A percentile compares a stretch with the other conserved stretches of the same genome.
phyloP scores from a whole-genome alignment of 2,113 vertebrate genomes.

The Symphodus melops region DNA sequence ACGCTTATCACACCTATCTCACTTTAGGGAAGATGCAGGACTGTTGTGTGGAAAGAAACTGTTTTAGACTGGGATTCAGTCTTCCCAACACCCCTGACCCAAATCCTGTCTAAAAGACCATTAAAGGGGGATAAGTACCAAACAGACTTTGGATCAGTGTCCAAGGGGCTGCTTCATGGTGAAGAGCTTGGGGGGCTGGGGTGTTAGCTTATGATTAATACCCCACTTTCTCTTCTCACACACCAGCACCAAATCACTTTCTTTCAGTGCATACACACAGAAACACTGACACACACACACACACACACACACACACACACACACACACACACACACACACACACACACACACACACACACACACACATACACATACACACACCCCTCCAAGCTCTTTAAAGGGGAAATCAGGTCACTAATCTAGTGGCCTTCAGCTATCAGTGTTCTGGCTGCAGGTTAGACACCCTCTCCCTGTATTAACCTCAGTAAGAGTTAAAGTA shows the following conservation, averaged over 20 bases:
- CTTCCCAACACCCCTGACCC: constrained; percentile 54
- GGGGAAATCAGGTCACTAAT: constrained; percentile 80
- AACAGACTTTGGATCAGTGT: constrained; percentile 69
- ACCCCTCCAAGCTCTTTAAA: constrained; percentile 69
- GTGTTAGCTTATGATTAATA: constrained; percentile 69
- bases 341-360: constrained; percentile 15
- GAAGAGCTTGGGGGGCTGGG: constrained; percentile 29
- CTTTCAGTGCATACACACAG: constrained; percentile 10
- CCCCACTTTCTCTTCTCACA: constrained; percentile 59
- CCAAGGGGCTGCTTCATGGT: constrained; percentile 45
- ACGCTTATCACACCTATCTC: constrained; percentile 45
- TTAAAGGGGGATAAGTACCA: constrained; percentile 64
- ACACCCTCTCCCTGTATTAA: constrained; percentile 32
- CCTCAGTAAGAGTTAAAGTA: constrained; percentile 29
- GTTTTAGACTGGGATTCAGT: constrained; percentile 32
- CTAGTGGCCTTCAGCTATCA: constrained; percentile 66
- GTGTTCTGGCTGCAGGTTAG: constrained; percentile 66
- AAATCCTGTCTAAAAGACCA: constrained; percentile 56
- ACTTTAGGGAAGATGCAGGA: constrained; percentile 9
- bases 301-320: constrained; percentile 28
- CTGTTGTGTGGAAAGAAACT: constrained; percentile 4
- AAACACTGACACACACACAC: constrained; percentile 14
- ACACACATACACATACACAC: constrained; percentile 33
- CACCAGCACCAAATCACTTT: constrained; percentile 23
- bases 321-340: constrained; percentile 27